Conservation (phyloP, 1,140 invertebrate genomes). For the Cotesia vestalis region DNA sequence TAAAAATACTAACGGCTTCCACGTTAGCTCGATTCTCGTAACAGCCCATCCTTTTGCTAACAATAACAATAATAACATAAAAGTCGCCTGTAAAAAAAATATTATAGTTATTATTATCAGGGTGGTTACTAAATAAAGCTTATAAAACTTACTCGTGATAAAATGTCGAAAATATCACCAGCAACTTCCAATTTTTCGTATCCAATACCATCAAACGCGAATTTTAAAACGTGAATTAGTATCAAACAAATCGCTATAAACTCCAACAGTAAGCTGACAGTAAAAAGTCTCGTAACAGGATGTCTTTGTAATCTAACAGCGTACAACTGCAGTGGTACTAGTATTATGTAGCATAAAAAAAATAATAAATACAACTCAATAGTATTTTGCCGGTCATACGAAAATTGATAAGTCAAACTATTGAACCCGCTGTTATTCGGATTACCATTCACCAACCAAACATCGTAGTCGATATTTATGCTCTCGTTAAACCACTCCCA, state of each 20-base stretch:
- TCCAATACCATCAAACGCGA: conserved; percentile 88
- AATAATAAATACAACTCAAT: conserved; percentile 92
- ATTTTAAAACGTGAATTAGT: conserved; percentile 88
- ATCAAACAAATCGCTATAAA: conserved; percentile 86
- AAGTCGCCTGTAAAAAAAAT: conserved; percentile 78
- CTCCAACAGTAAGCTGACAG: conserved; percentile 85
- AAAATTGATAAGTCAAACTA: conserved; percentile 93
- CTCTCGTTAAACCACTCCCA: conserved; percentile 79
- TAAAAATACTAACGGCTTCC: conserved; percentile 86
- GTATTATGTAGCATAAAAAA: conserved; percentile 85
- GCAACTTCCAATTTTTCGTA: conserved; percentile 80
- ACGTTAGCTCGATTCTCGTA: conserved; percentile 85
- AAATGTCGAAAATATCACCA: conserved; percentile 91
- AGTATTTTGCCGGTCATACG: conserved; percentile 94
- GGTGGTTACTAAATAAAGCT: not conserved
- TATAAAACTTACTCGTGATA: conserved; percentile 77
- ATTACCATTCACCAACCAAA: conserved; percentile 96
- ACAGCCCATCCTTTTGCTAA: conserved; percentile 98
- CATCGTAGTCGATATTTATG: conserved; percentile 83
- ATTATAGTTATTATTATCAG: conserved; percentile 14
- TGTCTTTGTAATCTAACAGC: conserved; percentile 87
- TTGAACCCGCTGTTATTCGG: conserved; percentile 85
- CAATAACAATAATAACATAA: conserved; percentile 92
- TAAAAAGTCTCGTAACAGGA: conserved; percentile 91
- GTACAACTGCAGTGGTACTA: conserved; percentile 90